Base-by-base conservation (phyloP, 2,113 vertebrate species). In the Redunca redunca region DNA sequence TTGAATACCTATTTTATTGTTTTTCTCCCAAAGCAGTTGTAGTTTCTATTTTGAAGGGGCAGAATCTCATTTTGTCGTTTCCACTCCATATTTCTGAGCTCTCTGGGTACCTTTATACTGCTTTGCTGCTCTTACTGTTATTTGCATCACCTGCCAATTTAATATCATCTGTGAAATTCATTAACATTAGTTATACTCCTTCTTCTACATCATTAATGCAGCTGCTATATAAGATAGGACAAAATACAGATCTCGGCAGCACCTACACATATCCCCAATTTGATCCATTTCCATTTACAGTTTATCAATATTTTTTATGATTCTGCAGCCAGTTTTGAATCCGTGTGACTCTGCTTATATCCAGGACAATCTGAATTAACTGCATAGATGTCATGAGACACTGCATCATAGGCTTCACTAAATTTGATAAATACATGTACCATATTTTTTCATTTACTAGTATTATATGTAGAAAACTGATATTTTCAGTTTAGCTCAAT, bases 301-400 rank as follows among this genome's bases (percentile, higher is more conserved):
- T 77, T 97, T 96, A 95, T 93, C 93, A 95, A 96, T 96, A 93
- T 89, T 95, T 97, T 97, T 97, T 97, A 97, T 95, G 78, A 90
- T 90, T 95, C 86, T 98, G 62, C 33, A 95, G 89, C 62, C 62
- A 96, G 91, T 95, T 97, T 90, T 98, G 91, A 97, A 97, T 95
- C 91, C 53, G 88, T 88, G 40, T 89, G 86, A 94, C 55, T 95
- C 46, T 95, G 83, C 91, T 93, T 88, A 95, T 87, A 95, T 58
- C 77, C 55, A 90, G 48, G 50, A 94, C 82, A 97, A 97, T 90
- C 43, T 97, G 88, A 98, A 97, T 77, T 94, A 96, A 96, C 81
- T 96, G 23, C 52, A 96, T 23, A 95, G 46, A 92, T 92, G 62
- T 95, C 92, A 91, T 30, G 33, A 97, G 62, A 77, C 21, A 83